phyloP scores from a whole-genome alignment of 35 echinoderm and acorn worm genomes.

The Lytechinus variegatus region DNA sequence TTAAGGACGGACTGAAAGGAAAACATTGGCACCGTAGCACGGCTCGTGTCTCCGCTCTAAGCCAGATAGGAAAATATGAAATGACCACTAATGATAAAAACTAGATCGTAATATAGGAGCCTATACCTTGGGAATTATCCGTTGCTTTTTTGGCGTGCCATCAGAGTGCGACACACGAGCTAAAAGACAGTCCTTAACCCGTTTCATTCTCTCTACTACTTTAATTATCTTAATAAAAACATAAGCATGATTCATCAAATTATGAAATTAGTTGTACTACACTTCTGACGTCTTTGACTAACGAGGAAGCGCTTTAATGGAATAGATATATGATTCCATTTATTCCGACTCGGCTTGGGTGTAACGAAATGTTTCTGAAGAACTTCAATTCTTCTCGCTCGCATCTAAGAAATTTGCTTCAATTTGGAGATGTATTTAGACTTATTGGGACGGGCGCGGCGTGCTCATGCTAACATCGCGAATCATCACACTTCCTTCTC shows the following conservation, averaged over 20 bases:
- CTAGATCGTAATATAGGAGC: constrained; percentile 15
- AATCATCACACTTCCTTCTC: constrained; percentile 48
- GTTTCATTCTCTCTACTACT: constrained; percentile 8
- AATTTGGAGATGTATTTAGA: constrained; percentile 46
- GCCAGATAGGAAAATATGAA: constrained; percentile 39
- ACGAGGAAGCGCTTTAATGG: constrained; percentile 43
- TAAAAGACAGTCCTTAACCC: background rate
- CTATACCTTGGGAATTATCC: constrained; percentile 1
- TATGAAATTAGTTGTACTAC: constrained; percentile 52
- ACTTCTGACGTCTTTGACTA: constrained; percentile 46
- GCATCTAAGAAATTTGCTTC: constrained; percentile 27
- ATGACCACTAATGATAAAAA: constrained; percentile 53
- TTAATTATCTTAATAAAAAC: constrained; percentile 55
- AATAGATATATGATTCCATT: constrained; percentile 55
- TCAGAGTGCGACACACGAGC: background rate
- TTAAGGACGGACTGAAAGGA: constrained; percentile 38
- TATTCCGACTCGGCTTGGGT: constrained; percentile 34
- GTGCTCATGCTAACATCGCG: constrained; percentile 26
- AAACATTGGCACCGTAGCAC: constrained; percentile 24
- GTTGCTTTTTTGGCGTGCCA: background rate
- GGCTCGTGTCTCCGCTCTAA: constrained; percentile 38
- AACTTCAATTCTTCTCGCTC: background rate
- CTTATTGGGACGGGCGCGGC: constrained; percentile 32
- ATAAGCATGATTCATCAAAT: constrained; percentile 54
- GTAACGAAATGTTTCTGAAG: constrained; percentile 50